Percentiles rank a stretch among this genome's conserved stretches.
Evolutionary conservation across 53 echinoderm and acorn worm genomes (phyloP).

Genomic region (Paracentrotus lividus): DNA sequence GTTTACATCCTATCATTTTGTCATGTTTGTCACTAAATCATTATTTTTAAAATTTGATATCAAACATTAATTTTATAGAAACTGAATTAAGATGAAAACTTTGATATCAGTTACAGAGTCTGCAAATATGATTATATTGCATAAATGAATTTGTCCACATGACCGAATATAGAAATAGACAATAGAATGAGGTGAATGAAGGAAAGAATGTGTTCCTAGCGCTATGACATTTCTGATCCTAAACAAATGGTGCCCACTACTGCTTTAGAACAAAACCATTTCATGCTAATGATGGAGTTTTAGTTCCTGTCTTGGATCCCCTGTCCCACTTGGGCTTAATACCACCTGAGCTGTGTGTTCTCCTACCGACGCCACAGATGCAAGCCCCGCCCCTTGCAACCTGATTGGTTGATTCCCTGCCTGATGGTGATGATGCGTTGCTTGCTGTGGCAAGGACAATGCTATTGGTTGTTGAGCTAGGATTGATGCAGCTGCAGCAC

Average conservation of each 20-base stretch:
- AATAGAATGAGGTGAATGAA: not conserved
- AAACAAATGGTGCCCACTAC: not conserved
- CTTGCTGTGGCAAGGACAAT: conserved; percentile 79
- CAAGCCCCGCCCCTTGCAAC: conserved; percentile 79
- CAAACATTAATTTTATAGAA: not conserved
- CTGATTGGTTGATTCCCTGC: conserved; percentile 83
- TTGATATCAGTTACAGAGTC: not conserved
- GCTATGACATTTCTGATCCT: not conserved
- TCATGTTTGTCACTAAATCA: not conserved
- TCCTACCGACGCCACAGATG: conserved; percentile 73
- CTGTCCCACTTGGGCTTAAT: conserved; percentile 70
- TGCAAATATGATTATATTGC: not conserved
- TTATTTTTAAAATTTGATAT: not conserved
- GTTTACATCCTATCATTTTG: not conserved
- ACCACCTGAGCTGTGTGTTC: conserved; percentile 69
- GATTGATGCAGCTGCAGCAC: conserved; percentile 73
- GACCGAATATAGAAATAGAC: not conserved
- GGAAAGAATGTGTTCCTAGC: not conserved
- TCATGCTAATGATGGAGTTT: conserved; percentile 81
- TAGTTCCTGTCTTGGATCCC: conserved; percentile 82
- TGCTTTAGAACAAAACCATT: not conserved
- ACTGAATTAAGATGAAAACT: not conserved
- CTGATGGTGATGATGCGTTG: conserved; percentile 68
- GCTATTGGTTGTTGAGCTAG: conserved; percentile 84
- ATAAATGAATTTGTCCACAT: not conserved